Percentiles rank a stretch among this genome's conserved stretches.
These are phyloP conservation scores for Ficedula albicollis DNA, from an alignment of 2,797 vertebrate genomes.

Conservation along the genomic window DNA sequence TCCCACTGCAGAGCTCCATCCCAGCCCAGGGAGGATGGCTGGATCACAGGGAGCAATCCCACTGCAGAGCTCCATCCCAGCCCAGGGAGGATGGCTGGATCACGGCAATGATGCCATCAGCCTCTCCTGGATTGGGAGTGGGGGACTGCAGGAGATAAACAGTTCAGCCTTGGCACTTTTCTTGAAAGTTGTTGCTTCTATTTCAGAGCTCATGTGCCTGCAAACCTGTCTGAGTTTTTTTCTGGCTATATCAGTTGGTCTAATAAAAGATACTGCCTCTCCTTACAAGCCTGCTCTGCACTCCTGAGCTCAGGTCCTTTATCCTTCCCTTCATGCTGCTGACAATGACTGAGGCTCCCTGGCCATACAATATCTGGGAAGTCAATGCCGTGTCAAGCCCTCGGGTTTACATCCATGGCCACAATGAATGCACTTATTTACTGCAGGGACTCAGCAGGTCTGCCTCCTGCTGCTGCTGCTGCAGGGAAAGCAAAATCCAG, in stretches of 20 bases:
- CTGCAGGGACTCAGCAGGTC: neutral
- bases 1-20: neutral
- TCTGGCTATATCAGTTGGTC: neutral
- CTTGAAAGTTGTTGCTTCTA: slow-evolving; percentile 21
- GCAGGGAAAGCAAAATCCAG: neutral
- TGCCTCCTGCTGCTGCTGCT: neutral
- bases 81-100: neutral
- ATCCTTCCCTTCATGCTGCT: neutral
- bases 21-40: rapidly evolving
- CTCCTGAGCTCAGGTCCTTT: neutral
- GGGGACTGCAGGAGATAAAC: neutral
- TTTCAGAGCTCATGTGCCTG: neutral
- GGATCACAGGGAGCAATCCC: neutral
- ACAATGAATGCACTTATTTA: neutral
- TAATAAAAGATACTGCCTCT: slow-evolving; percentile 17
- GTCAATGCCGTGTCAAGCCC: neutral
- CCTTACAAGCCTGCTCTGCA: neutral
- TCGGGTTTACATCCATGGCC: neutral
- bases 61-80: neutral
- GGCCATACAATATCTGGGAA: neutral
- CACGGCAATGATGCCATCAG: neutral
- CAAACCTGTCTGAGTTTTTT: neutral
- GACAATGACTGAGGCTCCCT: neutral
- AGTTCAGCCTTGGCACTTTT: neutral
- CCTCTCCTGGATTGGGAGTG: rapidly evolving